phyloP scores from a whole-genome alignment of 2,888 invertebrate genomes.

The Cremastinae sp. region DNA sequence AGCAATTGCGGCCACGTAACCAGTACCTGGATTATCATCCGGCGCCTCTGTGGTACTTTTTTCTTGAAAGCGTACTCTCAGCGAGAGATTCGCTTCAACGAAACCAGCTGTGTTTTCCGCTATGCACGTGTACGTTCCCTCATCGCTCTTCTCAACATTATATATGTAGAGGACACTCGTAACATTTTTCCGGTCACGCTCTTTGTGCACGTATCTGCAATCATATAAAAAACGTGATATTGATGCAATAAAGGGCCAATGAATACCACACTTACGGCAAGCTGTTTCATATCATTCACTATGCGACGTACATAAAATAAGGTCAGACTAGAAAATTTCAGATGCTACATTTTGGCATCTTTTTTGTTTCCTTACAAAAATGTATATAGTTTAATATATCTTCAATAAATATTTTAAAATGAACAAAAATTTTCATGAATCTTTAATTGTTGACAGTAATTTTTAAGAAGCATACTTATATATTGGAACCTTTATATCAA shows the following conservation, averaged over 20 bases:
- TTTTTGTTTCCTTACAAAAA: no score
- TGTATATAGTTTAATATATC: no score
- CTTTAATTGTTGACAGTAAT: no score
- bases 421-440: no score
- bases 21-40: constrained; percentile 70
- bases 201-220: constrained; percentile 73
- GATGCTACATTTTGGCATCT: not conserved
- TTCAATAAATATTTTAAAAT: no score
- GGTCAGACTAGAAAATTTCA: not conserved
- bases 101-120: constrained; percentile 93
- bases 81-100: constrained; percentile 90
- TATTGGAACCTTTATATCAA: no score
- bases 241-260: not conserved
- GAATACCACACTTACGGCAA: not conserved
- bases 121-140: constrained; percentile 92
- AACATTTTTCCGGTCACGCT: constrained; percentile 73
- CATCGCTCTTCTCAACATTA: constrained; percentile 82
- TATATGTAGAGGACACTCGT: constrained; percentile 72
- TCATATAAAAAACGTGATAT: constrained; percentile 32
- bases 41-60: constrained; percentile 73
- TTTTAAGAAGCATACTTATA: no score
- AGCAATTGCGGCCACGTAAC: constrained; percentile 75
- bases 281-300: not conserved
- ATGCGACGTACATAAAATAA: constrained; percentile 4
- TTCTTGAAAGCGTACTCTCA: constrained; percentile 85